Conservation (phyloP, 2,113 vertebrate genomes). For the Sapajus apella region DNA sequence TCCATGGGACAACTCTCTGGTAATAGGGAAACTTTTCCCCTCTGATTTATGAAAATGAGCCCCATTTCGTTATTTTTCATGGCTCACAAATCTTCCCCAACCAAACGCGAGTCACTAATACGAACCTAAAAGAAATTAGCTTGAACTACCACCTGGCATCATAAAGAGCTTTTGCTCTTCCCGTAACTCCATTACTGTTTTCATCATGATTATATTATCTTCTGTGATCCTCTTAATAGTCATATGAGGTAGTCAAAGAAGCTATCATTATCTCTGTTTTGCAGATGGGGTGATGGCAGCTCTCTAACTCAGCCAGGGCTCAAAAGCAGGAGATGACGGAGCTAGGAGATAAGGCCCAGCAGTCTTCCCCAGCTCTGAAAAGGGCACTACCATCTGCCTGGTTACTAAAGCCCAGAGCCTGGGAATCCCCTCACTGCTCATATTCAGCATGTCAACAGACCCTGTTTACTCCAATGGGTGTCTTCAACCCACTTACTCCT, state of each 20-base stretch:
- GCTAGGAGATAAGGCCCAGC: neutral
- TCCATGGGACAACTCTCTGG: neutral
- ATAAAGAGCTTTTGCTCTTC: neutral
- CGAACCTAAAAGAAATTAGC: neutral
- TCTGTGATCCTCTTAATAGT: neutral
- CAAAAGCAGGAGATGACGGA: neutral
- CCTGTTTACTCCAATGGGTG: neutral
- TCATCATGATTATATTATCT: neutral
- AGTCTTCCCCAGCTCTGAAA: neutral
- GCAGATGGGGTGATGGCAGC: neutral
- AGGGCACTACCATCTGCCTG: neutral
- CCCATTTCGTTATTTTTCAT: constrained; percentile 40
- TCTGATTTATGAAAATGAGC: constrained; percentile 47
- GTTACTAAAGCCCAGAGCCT: neutral
- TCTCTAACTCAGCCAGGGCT: neutral
- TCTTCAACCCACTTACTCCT: neutral
- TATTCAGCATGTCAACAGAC: neutral
- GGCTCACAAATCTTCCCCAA: neutral
- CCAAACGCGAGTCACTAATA: neutral
- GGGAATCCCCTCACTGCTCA: neutral
- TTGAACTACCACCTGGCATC: neutral
- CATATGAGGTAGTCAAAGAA: neutral
- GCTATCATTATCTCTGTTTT: constrained; percentile 5
- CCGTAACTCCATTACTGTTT: neutral
- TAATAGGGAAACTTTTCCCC: constrained; percentile 2